Evolutionary conservation across 2,888 invertebrate species (phyloP).

Genomic region (Ichneumon xanthorius): DNA sequence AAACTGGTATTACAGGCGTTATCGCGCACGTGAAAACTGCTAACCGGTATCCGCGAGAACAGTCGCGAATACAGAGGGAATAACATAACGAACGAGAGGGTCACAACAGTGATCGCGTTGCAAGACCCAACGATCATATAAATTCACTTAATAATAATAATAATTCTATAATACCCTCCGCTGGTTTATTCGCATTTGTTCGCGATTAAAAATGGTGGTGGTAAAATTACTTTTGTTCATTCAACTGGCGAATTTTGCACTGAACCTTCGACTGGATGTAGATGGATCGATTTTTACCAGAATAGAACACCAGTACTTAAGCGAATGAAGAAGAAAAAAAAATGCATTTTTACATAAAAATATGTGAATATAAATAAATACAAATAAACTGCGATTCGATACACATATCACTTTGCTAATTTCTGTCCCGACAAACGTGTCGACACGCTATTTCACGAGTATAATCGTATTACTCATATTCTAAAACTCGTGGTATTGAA

Average conservation of each 20-base stretch:
- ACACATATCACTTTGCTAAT: not conserved
- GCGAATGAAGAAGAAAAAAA: too few relatives aligned
- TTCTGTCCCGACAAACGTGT: not conserved
- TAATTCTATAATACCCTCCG: not conserved
- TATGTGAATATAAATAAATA: not conserved
- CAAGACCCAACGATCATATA: not conserved
- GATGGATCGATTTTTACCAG: too few relatives aligned
- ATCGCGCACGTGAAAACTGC: constrained; percentile 16
- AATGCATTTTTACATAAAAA: not conserved
- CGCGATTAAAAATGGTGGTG: too few relatives aligned
- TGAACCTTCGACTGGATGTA: not conserved
- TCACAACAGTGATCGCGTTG: too few relatives aligned
- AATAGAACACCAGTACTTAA: too few relatives aligned
- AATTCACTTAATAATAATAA: not conserved
- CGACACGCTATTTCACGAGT: not conserved
- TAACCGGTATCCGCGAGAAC: constrained; percentile 28
- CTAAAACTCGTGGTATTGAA: constrained; percentile 27
- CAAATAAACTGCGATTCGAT: not conserved
- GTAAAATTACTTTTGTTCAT: not conserved
- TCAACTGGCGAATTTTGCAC: not conserved
- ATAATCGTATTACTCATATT: constrained; percentile 18
- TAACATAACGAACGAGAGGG: not conserved
- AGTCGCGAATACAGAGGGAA: not conserved
- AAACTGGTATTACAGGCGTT: constrained; percentile 20
- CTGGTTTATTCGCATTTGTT: not conserved